Percentiles rank a stretch among this genome's conserved stretches.
Evolutionary conservation across 2,113 vertebrate genomes (phyloP).

Genomic region (Prietella phreatophila): DNA sequence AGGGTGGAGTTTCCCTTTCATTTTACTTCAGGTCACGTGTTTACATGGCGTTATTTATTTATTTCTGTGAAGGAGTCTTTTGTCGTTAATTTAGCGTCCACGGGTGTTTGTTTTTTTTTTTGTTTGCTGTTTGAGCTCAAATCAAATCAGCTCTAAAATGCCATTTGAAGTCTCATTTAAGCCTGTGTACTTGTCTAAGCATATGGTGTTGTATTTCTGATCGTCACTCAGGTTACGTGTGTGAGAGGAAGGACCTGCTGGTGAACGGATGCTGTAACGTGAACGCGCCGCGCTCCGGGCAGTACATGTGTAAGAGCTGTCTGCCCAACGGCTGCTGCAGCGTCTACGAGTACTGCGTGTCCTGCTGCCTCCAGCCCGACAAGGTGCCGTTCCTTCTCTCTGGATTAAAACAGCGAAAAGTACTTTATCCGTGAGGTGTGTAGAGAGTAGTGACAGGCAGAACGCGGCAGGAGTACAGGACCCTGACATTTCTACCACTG

Average conservation of each 20-base stretch:
- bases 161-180: neutral
- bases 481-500: neutral
- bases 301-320: conserved; percentile 88
- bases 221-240: conserved; percentile 84
- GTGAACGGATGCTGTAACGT: conserved; percentile 90
- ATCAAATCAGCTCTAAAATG: neutral
- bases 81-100: neutral
- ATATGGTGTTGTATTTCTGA: conserved; percentile 10
- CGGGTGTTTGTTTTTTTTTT: too few species aligned
- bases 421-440: neutral
- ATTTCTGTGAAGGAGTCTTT: neutral
- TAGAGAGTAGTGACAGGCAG: neutral
- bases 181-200: neutral
- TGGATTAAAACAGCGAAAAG: neutral
- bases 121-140: neutral
- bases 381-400: conserved; percentile 74
- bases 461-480: neutral
- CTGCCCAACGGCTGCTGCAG: conserved; percentile 88
- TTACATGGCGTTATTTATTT: neutral
- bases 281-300: conserved; percentile 73
- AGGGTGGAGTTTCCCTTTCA: neutral
- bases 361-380: conserved; percentile 93
- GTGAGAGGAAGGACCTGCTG: conserved; percentile 89
- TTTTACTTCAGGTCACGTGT: neutral
- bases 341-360: conserved; percentile 90